Evolutionary conservation across 2,797 vertebrate genomes (phyloP), one percentile per base, ranked within the genome.

Genomic region (Momotus momota): DNA sequence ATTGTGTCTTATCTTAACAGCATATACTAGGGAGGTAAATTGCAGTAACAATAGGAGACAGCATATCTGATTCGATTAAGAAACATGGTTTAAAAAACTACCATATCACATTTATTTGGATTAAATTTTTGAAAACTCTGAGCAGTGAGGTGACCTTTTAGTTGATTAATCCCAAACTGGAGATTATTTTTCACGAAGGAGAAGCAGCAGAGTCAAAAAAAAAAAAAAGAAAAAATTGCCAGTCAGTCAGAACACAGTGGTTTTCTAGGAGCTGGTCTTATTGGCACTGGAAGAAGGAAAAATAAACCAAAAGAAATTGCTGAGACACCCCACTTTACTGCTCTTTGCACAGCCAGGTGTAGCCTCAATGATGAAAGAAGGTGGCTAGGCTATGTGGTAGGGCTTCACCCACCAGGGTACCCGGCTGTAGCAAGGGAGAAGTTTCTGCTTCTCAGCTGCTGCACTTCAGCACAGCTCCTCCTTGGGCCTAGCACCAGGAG

Each of bases 1-100:
- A 94, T 90, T 95, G 51, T 95, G 69, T 91, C 92, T 94, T 92
- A 91, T 94, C 64, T 90, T 86, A 93, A 61, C 69, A 93, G 38
- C 14, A 38, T 73, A 74, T 92, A 95, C 77, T 74, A 71, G 72
- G 67, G 83, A 94, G 88, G 90, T 93, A 96, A 95, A 95, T 95
- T 91, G 66, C 90, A 90, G 43, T 83, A 92, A 86, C 83, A 95
- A 96, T 85, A 90, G 86, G 67, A 92, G 46, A 67, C 69, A 92
- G 60, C 33, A 33, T 93, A 94, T 92, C 55, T 79, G 85, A 93
- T 92, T 90, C 5, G 0, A 69, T 35, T 84, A 88, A 94, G 80
- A 90, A 88, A 62, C 55, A 75, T 31, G 18, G 82, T 69, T 74
- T 58, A 66, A 84, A 72, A 88, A 75, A 3, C 26, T 71, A 51